Percentiles rank a stretch among this genome's conserved stretches.
phyloP scores from a whole-genome alignment of 92 coral and sea anemone species.

The Bergia sp. region DNA sequence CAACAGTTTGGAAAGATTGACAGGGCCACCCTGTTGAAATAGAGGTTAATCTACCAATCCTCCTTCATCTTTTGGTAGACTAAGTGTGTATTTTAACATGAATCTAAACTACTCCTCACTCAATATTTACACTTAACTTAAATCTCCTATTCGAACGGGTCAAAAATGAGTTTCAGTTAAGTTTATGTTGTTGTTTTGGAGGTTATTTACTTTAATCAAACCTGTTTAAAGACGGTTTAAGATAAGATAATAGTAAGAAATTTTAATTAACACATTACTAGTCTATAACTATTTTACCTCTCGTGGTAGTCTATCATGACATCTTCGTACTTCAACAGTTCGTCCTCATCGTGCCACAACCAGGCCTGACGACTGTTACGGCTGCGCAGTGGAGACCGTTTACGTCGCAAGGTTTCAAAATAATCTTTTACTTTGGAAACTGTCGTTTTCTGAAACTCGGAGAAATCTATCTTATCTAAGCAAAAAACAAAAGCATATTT shows the following conservation, averaged over 20 bases:
- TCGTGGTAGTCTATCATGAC: conserved; percentile 90
- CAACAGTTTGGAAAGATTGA: too few relatives aligned
- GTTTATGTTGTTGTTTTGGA: not conserved
- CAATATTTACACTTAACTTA: too few relatives aligned
- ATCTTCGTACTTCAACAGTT: conserved; percentile 87
- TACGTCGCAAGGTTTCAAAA: conserved; percentile 50
- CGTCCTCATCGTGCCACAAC: conserved; percentile 99
- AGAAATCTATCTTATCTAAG: conserved; percentile 70
- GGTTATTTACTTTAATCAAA: too few relatives aligned
- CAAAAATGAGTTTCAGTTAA: not conserved
- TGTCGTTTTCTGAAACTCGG: conserved; percentile 68
- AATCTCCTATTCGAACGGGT: too few relatives aligned
- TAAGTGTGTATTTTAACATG: too few relatives aligned
- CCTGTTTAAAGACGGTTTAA: too few relatives aligned
- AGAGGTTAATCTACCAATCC: too few relatives aligned
- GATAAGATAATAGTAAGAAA: not conserved
- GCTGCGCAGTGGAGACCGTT: conserved; percentile 62
- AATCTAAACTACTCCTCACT: too few relatives aligned
- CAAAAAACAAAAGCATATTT: not conserved
- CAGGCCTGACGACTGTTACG: conserved; percentile 80
- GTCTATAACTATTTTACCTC: conserved; percentile 55
- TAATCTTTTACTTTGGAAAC: conserved; percentile 60
- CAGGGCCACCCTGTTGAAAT: too few relatives aligned
- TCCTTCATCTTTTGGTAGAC: too few relatives aligned
- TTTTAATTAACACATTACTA: not conserved